Percentiles rank a stretch among this genome's conserved stretches.
Conservation (phyloP, 2,888 invertebrate genomes). For the Troglohyphantes excavatus region DNA sequence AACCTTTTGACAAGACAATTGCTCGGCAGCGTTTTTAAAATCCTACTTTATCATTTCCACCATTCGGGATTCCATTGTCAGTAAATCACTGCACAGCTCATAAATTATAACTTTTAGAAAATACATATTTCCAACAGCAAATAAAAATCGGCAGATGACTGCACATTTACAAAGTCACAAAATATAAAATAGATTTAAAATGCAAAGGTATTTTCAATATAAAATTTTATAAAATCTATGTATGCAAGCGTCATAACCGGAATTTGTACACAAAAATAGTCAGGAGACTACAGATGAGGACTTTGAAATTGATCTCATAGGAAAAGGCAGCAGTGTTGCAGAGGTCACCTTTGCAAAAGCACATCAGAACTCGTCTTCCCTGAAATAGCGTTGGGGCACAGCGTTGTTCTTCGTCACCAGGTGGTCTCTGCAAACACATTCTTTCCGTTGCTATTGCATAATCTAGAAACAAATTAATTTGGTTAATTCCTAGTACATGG, state of each 20-base stretch:
- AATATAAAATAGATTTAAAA: no score
- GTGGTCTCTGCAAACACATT: constrained; percentile 92
- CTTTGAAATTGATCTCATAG: neutral
- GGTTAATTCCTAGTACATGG: no score
- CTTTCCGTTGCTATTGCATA: constrained; percentile 93
- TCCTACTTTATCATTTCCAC: no score
- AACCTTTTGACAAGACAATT: no score
- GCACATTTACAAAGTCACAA: no score
- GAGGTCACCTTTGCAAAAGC: constrained; percentile 94
- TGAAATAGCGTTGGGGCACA: constrained; percentile 93
- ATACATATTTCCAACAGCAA: no score
- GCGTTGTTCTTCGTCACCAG: constrained; percentile 93
- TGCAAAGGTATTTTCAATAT: neutral
- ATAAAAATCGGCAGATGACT: no score
- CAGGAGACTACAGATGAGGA: constrained; percentile 5
- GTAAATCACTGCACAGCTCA: no score
- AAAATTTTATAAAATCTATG: neutral
- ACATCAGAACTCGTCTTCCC: constrained; percentile 88
- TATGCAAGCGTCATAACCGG: constrained; percentile 34
- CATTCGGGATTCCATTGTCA: no score
- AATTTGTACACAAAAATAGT: neutral
- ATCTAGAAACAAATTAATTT: constrained; percentile 87
- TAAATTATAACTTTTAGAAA: no score
- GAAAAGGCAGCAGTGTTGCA: constrained; percentile 86
- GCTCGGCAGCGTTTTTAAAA: no score